Evolutionary conservation across 37 sponge, comb jelly and placozoan genomes (phyloP), one percentile per base, ranked within the genome.

Genomic region (Eunapius fragilis): DNA sequence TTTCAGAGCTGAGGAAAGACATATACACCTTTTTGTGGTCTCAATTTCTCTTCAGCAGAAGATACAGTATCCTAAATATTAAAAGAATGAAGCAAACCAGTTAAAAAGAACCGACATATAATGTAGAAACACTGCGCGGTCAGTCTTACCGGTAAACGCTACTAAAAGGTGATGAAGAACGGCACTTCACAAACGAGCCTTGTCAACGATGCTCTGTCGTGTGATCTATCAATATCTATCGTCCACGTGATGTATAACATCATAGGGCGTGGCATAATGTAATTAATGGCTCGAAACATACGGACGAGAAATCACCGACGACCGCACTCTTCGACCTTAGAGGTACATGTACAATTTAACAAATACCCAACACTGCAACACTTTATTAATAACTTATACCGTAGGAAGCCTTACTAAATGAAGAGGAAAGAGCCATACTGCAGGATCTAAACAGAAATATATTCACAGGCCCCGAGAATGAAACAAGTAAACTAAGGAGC

Each of bases 1-100:
- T 87, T 74, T 91, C 80, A 48, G 84, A 34, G 31, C 41, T 79
- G 92, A 72, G 84, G 92, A 91, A 87, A 87, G 72, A 87, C 92
- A 91, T 91, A 91, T 81, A 87, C 72, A 71, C 84, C 37, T 68
- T 70, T 75, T 77, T 68, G 38, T 41, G 78, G 83, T 31, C 27
- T 82, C 19, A 31, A 58, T 58, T 58, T 85, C 17, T 75, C 25
- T 77, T 26, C 77, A 76, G 85, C 41, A 69, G 85, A 58, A 58
- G 58, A 58, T 58, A 58, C 14, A 41, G 41, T 58, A 58, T 58
- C 58, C 58, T 58, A 58, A 58, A 45, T 45, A 45, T 11, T 45
- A 45, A 45, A 45, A 58, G 58, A 58, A 58, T 19, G 2, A 58
- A 17, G 17, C 14, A 58, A 58, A 58, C 6, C 58, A 12, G 14